A percentile compares a stretch with the other conserved stretches of the same genome.
phyloP scores from a whole-genome alignment of 2,888 invertebrate genomes.

The Platycheirus albimanus region DNA sequence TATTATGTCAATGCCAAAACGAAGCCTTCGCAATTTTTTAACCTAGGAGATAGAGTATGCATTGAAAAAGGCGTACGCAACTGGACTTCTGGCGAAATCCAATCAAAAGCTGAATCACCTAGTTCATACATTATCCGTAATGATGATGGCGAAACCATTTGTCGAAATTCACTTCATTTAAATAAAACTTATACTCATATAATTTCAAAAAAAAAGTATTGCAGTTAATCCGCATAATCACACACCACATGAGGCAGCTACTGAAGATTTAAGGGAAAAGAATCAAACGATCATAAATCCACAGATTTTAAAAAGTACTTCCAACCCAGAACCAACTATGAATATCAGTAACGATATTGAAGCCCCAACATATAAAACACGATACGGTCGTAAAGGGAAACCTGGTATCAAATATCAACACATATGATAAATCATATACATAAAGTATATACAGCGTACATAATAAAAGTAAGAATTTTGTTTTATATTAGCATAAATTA shows the following conservation, averaged over 20 bases:
- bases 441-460: no score
- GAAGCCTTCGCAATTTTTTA: neutral
- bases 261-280: conserved; percentile 1
- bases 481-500: no score
- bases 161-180: conserved; percentile 22
- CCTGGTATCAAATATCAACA: neutral
- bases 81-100: no score
- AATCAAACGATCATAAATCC: conserved; percentile 84
- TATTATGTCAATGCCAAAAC: no score
- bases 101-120: conserved; percentile 7
- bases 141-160: conserved; percentile 19
- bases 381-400: neutral
- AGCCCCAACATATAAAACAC: conserved; percentile 6
- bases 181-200: conserved; percentile 28
- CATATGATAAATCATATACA: no score
- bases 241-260: neutral
- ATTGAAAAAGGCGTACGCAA: no score
- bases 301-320: conserved; percentile 82
- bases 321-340: neutral
- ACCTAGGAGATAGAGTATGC: neutral
- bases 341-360: neutral
- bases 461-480: no score
- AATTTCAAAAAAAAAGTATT: conserved; percentile 30
- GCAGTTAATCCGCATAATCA: conserved; percentile 12
- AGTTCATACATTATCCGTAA: conserved; percentile 14